These are phyloP conservation scores for Eublepharis macularius DNA, from an alignment of 2,113 vertebrate genomes.

Conservation along the genomic window DNA sequence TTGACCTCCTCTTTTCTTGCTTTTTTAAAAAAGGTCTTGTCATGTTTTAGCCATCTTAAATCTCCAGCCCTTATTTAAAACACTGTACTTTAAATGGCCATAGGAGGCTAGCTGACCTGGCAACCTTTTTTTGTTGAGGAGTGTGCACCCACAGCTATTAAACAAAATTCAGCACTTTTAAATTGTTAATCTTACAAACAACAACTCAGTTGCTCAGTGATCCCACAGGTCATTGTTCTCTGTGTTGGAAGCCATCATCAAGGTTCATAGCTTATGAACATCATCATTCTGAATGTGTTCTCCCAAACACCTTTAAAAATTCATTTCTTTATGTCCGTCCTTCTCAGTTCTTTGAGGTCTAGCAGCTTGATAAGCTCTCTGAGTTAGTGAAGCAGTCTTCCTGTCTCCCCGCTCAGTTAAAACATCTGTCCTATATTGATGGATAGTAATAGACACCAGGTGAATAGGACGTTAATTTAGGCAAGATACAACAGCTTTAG, in stretches of 20 bases:
- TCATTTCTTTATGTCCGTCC: constrained; percentile 44
- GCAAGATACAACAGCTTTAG: constrained; percentile 31
- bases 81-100: constrained; percentile 60
- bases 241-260: constrained; percentile 42
- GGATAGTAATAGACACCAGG: not conserved
- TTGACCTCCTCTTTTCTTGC: constrained; percentile 39
- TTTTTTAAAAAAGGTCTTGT: constrained; percentile 49
- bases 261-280: constrained; percentile 43
- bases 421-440: not conserved
- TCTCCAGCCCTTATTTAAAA: constrained; percentile 55
- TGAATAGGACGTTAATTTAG: constrained; percentile 33
- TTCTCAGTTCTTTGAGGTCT: constrained; percentile 6
- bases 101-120: constrained; percentile 60
- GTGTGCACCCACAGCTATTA: constrained; percentile 61
- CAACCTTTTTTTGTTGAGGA: constrained; percentile 66
- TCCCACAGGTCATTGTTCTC: constrained; percentile 47
- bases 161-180: constrained; percentile 68
- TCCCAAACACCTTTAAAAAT: constrained; percentile 46
- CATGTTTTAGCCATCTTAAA: constrained; percentile 50
- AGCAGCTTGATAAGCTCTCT: not conserved
- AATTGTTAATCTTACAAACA: constrained; percentile 66
- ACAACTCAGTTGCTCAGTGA: constrained; percentile 57
- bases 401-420: not conserved
- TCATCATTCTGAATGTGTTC: constrained; percentile 40
- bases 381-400: not conserved